Evolutionary conservation across 2,797 vertebrate species (phyloP), one percentile per base, ranked within the genome.

Genomic region (Echeneis naucrates): DNA sequence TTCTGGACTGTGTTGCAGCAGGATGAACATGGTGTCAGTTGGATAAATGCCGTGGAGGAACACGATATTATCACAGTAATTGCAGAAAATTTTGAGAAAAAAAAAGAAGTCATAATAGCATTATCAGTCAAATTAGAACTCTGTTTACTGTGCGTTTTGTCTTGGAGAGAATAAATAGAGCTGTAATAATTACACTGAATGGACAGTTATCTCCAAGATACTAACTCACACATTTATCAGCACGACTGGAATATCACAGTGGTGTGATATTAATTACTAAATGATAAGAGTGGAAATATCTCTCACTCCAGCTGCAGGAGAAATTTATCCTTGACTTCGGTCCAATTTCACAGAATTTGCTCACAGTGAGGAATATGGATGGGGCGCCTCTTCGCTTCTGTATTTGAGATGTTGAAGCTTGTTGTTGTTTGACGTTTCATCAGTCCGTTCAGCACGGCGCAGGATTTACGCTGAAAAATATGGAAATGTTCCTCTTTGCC

Each of bases 331-430:
- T 63, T 24, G 27, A 30, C 21, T 30, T n/a, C 14, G 32, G 17
- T 24, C 63, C n/a, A 68, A 35, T 65, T 62, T 68, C 27, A 77
- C 40, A 42, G 50, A 35, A 60, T 68, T 17, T 60, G 30, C 62
- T 70, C 35, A 19, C 4, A 11, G 40, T 8, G 26, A 58, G 19
- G 23, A 78, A 58, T 17, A 54, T 37, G 14, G 32, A 50, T 24
- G 48, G n/a, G 61, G 1, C 12, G 23, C 53, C 21, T 42, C 17
- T 63, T 17, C 7, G 17, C 40, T 42, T 42, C 19, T 42, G 40
- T 42, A 42, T 42, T 19, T 42, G 17, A 42, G 40, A 42, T 42
- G 40, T 42, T 42, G 40, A 42, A 8, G 40, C 16, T 7, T 17
- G 6, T 17, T 42, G 40, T 42, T 44, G 19, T 44, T 44, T 44